Percentiles rank a stretch among this genome's conserved stretches.
These are phyloP conservation scores for Caiman crocodilus DNA, from an alignment of 2,797 vertebrate genomes.

Conservation along the genomic window DNA sequence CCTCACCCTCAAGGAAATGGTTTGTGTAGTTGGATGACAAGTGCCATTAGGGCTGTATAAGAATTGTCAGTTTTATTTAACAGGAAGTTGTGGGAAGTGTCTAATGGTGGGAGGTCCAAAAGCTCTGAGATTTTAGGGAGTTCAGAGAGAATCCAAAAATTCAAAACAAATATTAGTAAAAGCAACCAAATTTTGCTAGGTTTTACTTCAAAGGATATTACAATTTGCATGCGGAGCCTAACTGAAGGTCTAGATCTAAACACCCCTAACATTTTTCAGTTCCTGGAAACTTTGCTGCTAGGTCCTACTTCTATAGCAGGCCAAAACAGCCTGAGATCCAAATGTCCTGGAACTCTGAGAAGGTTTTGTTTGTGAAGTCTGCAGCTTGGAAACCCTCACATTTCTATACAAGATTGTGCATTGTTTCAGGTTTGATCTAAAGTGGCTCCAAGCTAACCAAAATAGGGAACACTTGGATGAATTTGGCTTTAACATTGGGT, in stretches of 20 bases:
- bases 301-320: background rate
- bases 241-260: background rate
- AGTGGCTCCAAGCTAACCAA: background rate
- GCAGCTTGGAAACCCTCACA: background rate
- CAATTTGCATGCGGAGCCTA: background rate
- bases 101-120: background rate
- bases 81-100: background rate
- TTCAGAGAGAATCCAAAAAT: constrained; percentile 23
- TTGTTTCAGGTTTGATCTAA: background rate
- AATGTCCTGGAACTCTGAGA: background rate
- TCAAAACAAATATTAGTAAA: constrained; percentile 2
- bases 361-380: background rate
- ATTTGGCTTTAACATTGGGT: background rate
- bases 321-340: background rate
- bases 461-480: background rate
- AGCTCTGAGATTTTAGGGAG: background rate
- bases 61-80: background rate
- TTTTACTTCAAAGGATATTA: background rate
- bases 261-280: background rate
- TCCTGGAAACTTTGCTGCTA: background rate
- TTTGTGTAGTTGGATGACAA: fast-evolving
- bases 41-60: fast-evolving
- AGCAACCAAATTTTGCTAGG: background rate
- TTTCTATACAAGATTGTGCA: background rate
- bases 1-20: fast-evolving